Percentiles rank a stretch among this genome's conserved stretches.
Conservation (phyloP, 2,888 invertebrate genomes). For the Shargacucullia verbasci region DNA sequence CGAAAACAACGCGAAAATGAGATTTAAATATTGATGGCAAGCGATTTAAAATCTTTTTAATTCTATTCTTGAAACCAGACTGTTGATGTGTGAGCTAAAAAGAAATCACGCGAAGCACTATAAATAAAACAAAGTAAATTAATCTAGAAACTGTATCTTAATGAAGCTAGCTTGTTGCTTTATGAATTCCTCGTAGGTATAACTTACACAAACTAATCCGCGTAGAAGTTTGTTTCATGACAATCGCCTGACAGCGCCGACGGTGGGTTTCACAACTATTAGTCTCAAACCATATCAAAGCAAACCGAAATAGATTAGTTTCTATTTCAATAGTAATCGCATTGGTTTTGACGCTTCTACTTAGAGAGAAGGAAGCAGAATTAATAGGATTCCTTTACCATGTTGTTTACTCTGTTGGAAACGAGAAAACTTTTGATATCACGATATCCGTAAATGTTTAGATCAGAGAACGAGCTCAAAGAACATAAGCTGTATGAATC, state of each 20-base stretch:
- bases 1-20: conserved; percentile 19
- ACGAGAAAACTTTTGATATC: too few relatives aligned
- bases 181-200: conserved; percentile 42
- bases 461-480: too few relatives aligned
- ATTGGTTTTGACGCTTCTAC: conserved; percentile 15
- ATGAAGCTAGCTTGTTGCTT: conserved; percentile 29
- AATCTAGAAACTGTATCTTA: conserved; percentile 11
- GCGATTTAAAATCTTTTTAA: conserved; percentile 4
- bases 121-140: conserved; percentile 7
- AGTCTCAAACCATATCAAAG: conserved; percentile 33
- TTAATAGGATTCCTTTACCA: background rate
- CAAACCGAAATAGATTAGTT: conserved; percentile 30
- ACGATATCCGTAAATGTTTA: too few relatives aligned
- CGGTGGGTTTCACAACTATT: conserved; percentile 26
- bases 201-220: conserved; percentile 49
- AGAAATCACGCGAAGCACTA: background rate
- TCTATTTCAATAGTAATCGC: conserved; percentile 17
- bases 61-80: background rate
- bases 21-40: conserved; percentile 23
- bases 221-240: conserved; percentile 49
- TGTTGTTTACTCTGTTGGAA: background rate
- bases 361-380: conserved; percentile 1
- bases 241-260: conserved; percentile 33
- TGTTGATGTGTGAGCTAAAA: conserved; percentile 1
- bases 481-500: too few relatives aligned